Evolutionary conservation across 2,888 invertebrate species (phyloP), one percentile per base, ranked within the genome.

Genomic region (Cataglyphis albicans): DNA sequence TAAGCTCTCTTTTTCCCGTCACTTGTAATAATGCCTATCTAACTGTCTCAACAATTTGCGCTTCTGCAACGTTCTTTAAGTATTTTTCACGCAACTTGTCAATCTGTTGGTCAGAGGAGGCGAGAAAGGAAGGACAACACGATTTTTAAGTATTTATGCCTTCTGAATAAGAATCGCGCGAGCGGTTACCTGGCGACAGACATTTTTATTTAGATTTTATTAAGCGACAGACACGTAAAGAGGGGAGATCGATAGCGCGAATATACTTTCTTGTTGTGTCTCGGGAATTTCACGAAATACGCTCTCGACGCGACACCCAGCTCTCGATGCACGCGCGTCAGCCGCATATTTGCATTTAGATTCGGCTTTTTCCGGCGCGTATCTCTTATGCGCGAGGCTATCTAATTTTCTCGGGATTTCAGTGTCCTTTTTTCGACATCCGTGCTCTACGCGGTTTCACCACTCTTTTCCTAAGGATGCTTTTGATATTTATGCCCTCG

Each of bases 331-430:
- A 35, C 74, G 73, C 35, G 41, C 72, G 61, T 38, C 55, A 68
- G 44, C 67, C 78, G 68, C 80, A 72, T 88, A 89, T 89, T 90
- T 89, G 89, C 90, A 89, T 89, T 89, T 89, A 89, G 85, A 89
- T 89, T 85, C 84, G 72, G 81, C 84, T 86, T 86, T 89, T 89
- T 87, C 76, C 55, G 63, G 52, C 29, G 70, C 72, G 61, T n/a
- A 72, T 52, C 55, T 76, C 78, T 78, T 83, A 73, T 59, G 57
- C 61, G 63, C 59, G 35, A 48, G 68, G 68, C 85, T 84, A 89
- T 87, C 87, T 88, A 89, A 89, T 87, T 89, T 72, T 78, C 84
- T 67, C 74, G 32, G 82, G 75, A 89, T 89, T 84, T 82, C 74
- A 68, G 65, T 65, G 67, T 9, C 38, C 67, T 67, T 76, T 65